A percentile compares a stretch with the other conserved stretches of the same genome.
phyloP scores from a whole-genome alignment of 2,113 vertebrate genomes.

The Crotalus horridus region DNA sequence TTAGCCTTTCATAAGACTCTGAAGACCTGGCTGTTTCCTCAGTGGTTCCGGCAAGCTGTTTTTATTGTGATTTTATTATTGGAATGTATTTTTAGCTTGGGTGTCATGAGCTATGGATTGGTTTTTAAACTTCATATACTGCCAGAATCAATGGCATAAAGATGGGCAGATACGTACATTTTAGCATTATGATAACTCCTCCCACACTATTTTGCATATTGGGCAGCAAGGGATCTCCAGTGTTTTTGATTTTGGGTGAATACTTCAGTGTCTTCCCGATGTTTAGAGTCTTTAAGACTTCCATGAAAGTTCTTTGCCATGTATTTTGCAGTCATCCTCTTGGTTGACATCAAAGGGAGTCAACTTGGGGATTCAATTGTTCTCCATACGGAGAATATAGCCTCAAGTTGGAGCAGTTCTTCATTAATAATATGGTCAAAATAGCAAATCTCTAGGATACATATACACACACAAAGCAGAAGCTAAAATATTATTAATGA shows the following conservation, averaged over 20 bases:
- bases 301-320: not conserved
- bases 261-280: not conserved
- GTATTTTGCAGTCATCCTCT: not conserved
- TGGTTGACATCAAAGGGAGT: not conserved
- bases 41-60: not conserved
- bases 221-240: not conserved
- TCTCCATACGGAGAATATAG: not conserved
- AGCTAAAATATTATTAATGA: not conserved
- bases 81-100: not conserved
- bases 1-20: not conserved
- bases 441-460: not conserved
- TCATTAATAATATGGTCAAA: not conserved
- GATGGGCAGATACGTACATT: not conserved
- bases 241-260: not conserved
- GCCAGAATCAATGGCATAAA: not conserved
- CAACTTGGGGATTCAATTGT: not conserved
- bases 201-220: not conserved
- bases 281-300: not conserved
- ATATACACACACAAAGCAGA: not conserved
- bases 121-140: not conserved
- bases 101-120: not conserved
- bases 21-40: not conserved
- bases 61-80: not conserved
- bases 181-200: not conserved
- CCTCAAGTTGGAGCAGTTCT: not conserved